phyloP scores from a whole-genome alignment of 2,888 invertebrate species.

The Eilema sororculum region DNA sequence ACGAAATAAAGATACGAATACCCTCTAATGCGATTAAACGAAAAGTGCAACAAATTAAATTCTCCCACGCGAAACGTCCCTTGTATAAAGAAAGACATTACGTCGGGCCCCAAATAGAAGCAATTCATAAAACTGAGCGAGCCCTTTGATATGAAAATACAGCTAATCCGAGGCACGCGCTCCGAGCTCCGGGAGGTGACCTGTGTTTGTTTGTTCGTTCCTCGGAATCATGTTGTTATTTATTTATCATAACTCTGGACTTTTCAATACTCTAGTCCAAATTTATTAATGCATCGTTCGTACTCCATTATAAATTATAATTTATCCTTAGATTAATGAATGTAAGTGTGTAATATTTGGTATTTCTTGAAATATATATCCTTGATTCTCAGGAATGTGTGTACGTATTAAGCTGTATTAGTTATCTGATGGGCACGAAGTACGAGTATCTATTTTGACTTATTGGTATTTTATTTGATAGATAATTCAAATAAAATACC shows the following conservation, averaged over 20 bases:
- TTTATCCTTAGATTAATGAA: constrained; percentile 76
- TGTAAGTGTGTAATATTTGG: constrained; percentile 74
- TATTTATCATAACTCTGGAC: constrained; percentile 77
- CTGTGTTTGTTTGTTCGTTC: constrained; percentile 74
- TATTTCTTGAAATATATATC: constrained; percentile 64
- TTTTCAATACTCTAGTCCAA: constrained; percentile 78
- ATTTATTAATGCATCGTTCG: constrained; percentile 72
- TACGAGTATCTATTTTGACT: constrained; percentile 30
- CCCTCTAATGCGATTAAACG: constrained; percentile 74
- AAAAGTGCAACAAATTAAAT: constrained; percentile 83
- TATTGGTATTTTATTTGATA: too few species aligned
- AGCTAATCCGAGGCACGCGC: constrained; percentile 84
- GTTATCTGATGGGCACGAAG: constrained; percentile 55
- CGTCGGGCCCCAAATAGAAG: constrained; percentile 73
- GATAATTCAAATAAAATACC: constrained; percentile 24
- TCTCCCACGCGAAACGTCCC: constrained; percentile 82
- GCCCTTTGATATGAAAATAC: constrained; percentile 85
- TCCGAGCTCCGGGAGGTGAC: constrained; percentile 71
- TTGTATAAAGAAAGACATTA: constrained; percentile 80
- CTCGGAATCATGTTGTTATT: constrained; percentile 74
- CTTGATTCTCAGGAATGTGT: constrained; percentile 71
- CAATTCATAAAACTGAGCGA: constrained; percentile 83
- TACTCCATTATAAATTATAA: constrained; percentile 77
- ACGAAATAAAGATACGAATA: constrained; percentile 70
- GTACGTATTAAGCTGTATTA: constrained; percentile 62